These are phyloP conservation scores for Chloropsis hardwickii DNA, from an alignment of 2,113 vertebrate species.

Conservation along the genomic window DNA sequence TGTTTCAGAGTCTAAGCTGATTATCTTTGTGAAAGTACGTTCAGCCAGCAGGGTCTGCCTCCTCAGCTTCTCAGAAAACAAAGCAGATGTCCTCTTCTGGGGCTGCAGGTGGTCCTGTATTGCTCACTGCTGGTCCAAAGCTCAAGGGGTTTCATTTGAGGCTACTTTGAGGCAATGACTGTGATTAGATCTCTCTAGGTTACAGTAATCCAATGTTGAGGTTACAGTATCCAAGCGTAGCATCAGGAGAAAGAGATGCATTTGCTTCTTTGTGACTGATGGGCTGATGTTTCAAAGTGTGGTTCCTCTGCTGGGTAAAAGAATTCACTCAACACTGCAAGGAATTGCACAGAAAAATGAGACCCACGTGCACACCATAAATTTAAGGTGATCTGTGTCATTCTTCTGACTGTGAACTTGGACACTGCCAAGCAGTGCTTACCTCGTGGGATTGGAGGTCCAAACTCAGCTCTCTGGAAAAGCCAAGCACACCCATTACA, in stretches of 20 bases:
- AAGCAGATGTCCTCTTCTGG: not conserved
- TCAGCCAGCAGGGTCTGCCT: not conserved
- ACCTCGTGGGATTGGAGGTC: not conserved
- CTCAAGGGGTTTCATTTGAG: not conserved
- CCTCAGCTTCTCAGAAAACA: not conserved
- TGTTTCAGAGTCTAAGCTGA: not conserved
- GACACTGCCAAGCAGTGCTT: not conserved
- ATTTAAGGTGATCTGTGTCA: not conserved
- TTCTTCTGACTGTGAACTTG: not conserved
- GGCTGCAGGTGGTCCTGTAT: not conserved
- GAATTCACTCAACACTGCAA: not conserved
- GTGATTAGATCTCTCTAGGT: not conserved
- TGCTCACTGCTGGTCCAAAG: not conserved
- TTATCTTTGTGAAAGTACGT: not conserved
- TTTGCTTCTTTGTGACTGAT: not conserved
- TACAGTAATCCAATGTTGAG: accelerated
- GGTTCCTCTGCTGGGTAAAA: not conserved
- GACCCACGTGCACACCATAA: accelerated
- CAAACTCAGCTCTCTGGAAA: not conserved
- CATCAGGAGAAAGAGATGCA: not conserved
- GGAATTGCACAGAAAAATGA: not conserved
- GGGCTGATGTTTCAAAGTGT: not conserved
- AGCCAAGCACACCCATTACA: not conserved
- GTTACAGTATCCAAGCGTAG: not conserved
- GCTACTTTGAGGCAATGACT: not conserved